phyloP scores from a whole-genome alignment of 2,888 invertebrate species.

The Pollenia angustigena region DNA sequence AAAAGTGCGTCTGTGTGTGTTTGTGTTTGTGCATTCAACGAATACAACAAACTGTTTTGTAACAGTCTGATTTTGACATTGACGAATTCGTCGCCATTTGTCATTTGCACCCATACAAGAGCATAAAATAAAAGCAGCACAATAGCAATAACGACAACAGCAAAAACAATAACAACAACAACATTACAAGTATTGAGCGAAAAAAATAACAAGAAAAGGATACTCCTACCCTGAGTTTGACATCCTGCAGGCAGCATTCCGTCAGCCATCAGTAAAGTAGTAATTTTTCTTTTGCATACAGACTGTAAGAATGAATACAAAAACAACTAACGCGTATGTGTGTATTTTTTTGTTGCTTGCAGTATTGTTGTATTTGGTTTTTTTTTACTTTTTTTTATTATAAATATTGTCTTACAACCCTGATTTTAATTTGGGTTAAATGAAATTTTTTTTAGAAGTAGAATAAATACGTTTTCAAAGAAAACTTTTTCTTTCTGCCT shows the following conservation, averaged over 20 bases:
- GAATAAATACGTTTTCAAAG: not conserved
- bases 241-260: conserved; percentile 81
- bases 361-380: not conserved
- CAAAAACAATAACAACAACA: conserved; percentile 54
- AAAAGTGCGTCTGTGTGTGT: conserved; percentile 27
- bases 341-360: conserved; percentile 34
- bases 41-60: conserved; percentile 80
- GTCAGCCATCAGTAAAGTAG: conserved; percentile 80
- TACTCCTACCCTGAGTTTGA: conserved; percentile 77
- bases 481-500: conserved; percentile 1
- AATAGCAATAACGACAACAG: conserved; percentile 61
- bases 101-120: conserved; percentile 83
- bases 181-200: conserved; percentile 57
- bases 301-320: conserved; percentile 50
- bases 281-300: conserved; percentile 78
- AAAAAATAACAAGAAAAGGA: conserved; percentile 77
- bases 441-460: conserved; percentile 19
- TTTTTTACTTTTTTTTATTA: not conserved
- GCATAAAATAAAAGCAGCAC: conserved; percentile 65
- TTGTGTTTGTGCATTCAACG: conserved; percentile 48
- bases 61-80: conserved; percentile 85
- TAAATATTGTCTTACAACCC: conserved; percentile 30
- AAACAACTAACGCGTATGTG: not conserved
- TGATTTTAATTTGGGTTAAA: conserved; percentile 67
- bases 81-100: conserved; percentile 84